Evolutionary conservation across 2,888 invertebrate species (phyloP).

Genomic region (Caenorhabditis doughertyi): DNA sequence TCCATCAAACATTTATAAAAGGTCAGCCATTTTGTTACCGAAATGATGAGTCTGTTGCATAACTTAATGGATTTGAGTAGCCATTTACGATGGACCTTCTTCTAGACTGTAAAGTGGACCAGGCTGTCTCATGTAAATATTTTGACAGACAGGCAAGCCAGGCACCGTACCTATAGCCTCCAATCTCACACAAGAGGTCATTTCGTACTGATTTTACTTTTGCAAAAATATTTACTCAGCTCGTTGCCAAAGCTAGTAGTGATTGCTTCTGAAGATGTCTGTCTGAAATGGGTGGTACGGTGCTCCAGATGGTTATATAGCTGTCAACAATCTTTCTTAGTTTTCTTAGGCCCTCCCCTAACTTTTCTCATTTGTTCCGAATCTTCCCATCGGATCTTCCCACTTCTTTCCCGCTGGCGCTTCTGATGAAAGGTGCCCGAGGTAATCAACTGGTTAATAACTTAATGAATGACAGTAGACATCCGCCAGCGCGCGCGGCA

Average conservation of each 20-base stretch:
- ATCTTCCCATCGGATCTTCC: slow-evolving; percentile 27
- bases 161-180: not conserved
- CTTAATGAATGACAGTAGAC: slow-evolving; percentile 64
- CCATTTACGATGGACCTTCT: not conserved
- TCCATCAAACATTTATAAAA: slow-evolving; percentile 47
- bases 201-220: slow-evolving; percentile 4
- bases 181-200: not conserved
- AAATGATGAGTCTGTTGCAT: slow-evolving; percentile 36
- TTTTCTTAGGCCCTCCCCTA: not conserved
- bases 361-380: not conserved
- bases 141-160: slow-evolving; percentile 25
- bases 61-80: slow-evolving; percentile 45
- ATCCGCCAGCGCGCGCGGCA: slow-evolving; percentile 56
- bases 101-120: not conserved
- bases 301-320: not conserved
- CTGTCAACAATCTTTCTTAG: not conserved
- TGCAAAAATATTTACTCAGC: slow-evolving; percentile 43
- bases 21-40: slow-evolving; percentile 54
- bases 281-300: not conserved
- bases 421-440: slow-evolving; percentile 50
- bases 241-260: not conserved
- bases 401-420: slow-evolving; percentile 13
- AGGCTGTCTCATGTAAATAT: slow-evolving; percentile 14
- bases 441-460: slow-evolving; percentile 67
- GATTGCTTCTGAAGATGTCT: not conserved